A percentile compares a stretch with the other conserved stretches of the same genome.
Evolutionary conservation across 23 tunicate genomes (phyloP).

Genomic region (Styela clava): DNA sequence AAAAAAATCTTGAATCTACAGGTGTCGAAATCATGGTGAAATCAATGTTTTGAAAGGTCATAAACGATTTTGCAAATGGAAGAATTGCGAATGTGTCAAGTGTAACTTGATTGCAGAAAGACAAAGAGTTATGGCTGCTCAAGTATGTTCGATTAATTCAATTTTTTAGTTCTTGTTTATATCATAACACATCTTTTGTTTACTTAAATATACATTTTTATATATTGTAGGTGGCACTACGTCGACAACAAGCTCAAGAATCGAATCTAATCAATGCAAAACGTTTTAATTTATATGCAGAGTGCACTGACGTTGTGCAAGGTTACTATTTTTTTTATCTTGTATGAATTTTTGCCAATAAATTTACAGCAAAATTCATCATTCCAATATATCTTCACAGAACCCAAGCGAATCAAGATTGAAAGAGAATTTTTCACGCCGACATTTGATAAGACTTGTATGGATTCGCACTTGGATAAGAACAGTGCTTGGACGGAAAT

Average conservation of each 20-base stretch:
- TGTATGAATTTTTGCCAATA: no score
- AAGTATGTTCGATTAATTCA: not conserved
- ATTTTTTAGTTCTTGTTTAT: not conserved
- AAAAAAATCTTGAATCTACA: not conserved
- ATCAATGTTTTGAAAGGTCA: constrained; percentile 4
- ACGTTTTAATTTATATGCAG: not conserved
- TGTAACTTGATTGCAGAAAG: constrained; percentile 8
- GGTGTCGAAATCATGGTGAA: constrained; percentile 10
- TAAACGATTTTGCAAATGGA: constrained; percentile 12
- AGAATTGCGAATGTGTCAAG: not conserved
- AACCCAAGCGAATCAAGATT: not conserved
- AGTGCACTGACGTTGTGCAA: not conserved
- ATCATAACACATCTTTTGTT: not conserved
- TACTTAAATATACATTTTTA: no score
- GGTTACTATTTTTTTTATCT: not conserved
- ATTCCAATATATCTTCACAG: not conserved
- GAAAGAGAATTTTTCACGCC: not conserved
- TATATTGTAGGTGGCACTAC: constrained; percentile 69
- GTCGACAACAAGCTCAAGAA: constrained; percentile 96
- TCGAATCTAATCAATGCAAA: not conserved
- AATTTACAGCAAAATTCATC: no score
- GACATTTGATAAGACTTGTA: no score
- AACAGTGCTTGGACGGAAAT: not conserved
- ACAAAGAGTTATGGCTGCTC: constrained; percentile 7
- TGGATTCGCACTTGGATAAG: not conserved